Conservation (phyloP, 2,888 invertebrate species). For the Cerceris ruficornis region DNA sequence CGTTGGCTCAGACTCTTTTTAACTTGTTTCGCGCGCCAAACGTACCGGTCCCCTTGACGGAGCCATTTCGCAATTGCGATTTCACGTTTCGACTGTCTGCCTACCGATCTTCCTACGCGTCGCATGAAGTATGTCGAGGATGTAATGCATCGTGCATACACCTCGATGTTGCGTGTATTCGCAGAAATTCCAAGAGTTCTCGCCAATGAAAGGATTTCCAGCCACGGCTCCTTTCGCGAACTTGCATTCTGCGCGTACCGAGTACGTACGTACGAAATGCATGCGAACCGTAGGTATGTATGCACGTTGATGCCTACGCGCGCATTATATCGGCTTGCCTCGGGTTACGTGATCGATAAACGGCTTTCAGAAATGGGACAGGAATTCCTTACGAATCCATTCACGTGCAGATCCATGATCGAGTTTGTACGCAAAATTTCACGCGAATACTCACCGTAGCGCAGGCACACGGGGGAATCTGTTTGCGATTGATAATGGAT, state of each 20-base stretch:
- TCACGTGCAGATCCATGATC: background rate
- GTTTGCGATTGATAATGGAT: too few relatives aligned
- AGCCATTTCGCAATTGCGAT: too few relatives aligned
- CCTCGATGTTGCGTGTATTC: slow-evolving; percentile 19
- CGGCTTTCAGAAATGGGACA: background rate
- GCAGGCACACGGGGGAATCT: too few relatives aligned
- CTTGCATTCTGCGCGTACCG: background rate
- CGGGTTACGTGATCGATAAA: slow-evolving; percentile 27
- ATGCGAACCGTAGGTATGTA: background rate
- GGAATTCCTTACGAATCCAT: slow-evolving; percentile 28
- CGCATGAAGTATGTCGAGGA: background rate
- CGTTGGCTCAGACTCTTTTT: background rate
- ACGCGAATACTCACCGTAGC: background rate
- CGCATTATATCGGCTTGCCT: background rate
- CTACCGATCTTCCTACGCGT: too few relatives aligned
- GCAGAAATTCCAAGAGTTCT: slow-evolving; percentile 28
- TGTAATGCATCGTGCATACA: background rate
- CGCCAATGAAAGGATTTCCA: background rate
- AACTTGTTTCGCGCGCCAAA: slow-evolving; percentile 3
- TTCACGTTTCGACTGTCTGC: too few relatives aligned
- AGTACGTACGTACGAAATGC: background rate
- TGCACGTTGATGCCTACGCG: background rate
- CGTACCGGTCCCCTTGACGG: background rate
- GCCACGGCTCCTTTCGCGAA: slow-evolving; percentile 1
- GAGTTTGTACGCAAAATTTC: background rate